Percentiles rank a stretch among this genome's conserved stretches.
Conservation (phyloP, 2,113 vertebrate genomes). For the Bubo scandiacus region DNA sequence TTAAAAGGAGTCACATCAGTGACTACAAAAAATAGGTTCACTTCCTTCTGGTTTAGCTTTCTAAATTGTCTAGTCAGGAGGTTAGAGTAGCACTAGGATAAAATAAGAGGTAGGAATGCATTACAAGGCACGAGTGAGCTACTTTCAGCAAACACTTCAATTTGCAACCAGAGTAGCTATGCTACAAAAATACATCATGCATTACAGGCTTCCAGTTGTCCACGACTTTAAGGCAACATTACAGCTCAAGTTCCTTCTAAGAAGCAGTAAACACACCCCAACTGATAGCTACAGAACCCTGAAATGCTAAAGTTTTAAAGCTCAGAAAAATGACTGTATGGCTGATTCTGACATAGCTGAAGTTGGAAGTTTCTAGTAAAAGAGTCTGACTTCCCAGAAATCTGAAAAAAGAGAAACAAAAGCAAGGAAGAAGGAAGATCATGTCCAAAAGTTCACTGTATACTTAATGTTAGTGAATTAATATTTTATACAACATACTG, state of each 20-base stretch:
- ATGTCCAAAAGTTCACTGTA: background rate
- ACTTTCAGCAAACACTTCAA: background rate
- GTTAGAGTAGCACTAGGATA: background rate
- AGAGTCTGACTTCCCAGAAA: background rate
- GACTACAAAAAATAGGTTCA: background rate
- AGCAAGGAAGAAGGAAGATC: background rate
- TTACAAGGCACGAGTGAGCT: background rate
- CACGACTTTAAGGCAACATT: background rate
- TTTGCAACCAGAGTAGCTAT: background rate
- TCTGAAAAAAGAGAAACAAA: background rate
- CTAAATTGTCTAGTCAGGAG: background rate
- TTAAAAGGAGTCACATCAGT: background rate
- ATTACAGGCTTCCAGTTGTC: background rate
- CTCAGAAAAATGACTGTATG: background rate
- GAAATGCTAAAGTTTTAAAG: background rate
- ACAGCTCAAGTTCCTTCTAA: background rate
- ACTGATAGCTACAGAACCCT: rapidly evolving
- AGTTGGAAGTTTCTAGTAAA: background rate
- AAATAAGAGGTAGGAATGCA: background rate
- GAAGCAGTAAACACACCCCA: background rate
- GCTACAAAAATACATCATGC: background rate
- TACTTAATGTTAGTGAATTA: background rate
- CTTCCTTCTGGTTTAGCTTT: background rate
- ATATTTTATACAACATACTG: background rate
- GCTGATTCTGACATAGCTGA: background rate